Evolutionary conservation across 1,140 invertebrate genomes (phyloP).

Genomic region (Magallana gigas): DNA sequence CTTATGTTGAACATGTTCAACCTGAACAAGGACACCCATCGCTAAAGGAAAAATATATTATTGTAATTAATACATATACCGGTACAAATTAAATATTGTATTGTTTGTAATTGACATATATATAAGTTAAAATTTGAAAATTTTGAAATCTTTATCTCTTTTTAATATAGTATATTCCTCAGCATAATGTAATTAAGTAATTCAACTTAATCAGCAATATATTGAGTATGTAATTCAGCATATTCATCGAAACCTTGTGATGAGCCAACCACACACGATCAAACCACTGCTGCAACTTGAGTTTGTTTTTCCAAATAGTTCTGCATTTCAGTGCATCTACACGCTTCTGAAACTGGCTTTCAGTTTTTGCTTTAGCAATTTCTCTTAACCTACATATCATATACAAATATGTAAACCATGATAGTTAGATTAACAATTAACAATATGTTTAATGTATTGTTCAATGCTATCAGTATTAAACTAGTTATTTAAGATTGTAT

Average conservation of each 20-base stretch:
- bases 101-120: too few relatives aligned
- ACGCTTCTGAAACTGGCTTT: conserved; percentile 1
- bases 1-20: conserved; percentile 26
- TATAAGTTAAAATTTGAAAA: too few relatives aligned
- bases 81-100: too few relatives aligned
- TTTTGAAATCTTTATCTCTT: too few relatives aligned
- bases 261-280: conserved; percentile 24
- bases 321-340: neutral
- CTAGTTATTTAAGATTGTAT: too few relatives aligned
- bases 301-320: conserved; percentile 24
- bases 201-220: too few relatives aligned
- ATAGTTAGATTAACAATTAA: too few relatives aligned
- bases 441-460: too few relatives aligned
- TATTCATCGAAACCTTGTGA: neutral
- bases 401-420: neutral
- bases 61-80: neutral
- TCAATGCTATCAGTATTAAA: too few relatives aligned
- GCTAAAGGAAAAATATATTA: neutral
- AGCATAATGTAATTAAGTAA: too few relatives aligned
- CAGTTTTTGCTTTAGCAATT: conserved; percentile 39
- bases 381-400: conserved; percentile 38
- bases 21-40: conserved; percentile 30
- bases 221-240: too few relatives aligned
- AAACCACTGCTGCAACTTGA: conserved; percentile 14
- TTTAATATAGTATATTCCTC: too few relatives aligned